Conservation (phyloP, 2,113 vertebrate species). For the Motacilla alba region DNA sequence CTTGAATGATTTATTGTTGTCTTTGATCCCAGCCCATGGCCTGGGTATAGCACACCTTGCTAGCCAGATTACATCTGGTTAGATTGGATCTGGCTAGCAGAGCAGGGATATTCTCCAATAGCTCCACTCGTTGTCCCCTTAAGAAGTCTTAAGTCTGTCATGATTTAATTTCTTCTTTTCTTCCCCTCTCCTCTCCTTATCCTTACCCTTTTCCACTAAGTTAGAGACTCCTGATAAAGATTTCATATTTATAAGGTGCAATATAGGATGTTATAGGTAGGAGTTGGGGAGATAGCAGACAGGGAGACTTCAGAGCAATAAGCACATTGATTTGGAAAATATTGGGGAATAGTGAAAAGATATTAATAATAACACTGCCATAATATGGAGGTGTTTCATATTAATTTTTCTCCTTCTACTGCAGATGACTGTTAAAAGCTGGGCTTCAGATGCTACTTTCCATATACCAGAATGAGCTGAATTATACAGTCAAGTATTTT, state of each 20-base stretch:
- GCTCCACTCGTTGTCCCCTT: rapidly evolving
- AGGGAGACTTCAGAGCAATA: neutral
- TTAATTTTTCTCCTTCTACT: neutral
- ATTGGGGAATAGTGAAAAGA: neutral
- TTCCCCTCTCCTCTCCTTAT: neutral
- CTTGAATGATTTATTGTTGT: neutral
- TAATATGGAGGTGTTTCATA: neutral
- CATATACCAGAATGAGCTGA: neutral
- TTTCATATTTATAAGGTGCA: neutral
- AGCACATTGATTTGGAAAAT: neutral
- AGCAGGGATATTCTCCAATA: neutral
- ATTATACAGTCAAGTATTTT: neutral
- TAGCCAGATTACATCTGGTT: neutral
- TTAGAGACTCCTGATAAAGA: neutral
- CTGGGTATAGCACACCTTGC: neutral
- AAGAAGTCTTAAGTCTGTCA: neutral
- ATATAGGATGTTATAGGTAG: neutral
- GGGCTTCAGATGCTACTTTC: neutral
- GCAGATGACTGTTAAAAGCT: neutral
- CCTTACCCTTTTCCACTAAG: neutral
- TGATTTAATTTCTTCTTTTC: neutral
- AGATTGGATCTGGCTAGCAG: neutral
- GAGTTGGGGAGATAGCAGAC: neutral
- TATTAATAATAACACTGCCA: neutral
- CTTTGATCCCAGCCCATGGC: neutral